Evolutionary conservation across 2,888 invertebrate genomes (phyloP).

Genomic region (Pachymerium ferrugineum): DNA sequence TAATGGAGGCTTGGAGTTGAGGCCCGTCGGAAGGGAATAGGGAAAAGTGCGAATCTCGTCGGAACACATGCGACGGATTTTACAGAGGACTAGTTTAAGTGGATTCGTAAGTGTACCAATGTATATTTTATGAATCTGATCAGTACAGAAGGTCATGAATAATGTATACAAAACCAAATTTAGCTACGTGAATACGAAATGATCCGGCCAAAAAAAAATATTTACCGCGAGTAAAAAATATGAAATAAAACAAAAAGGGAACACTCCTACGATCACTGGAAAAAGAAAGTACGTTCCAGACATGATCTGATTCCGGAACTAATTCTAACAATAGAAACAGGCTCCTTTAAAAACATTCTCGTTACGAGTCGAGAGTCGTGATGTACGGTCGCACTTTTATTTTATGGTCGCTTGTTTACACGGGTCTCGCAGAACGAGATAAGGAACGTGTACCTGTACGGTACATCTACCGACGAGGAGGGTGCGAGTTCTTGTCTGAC

Average conservation of each 20-base stretch:
- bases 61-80: neutral
- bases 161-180: neutral
- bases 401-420: conserved; percentile 4
- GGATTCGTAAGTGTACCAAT: neutral
- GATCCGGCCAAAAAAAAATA: no score
- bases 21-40: neutral
- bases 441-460: neutral
- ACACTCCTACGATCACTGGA: no score
- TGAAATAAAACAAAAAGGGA: neutral
- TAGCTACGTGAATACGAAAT: no score
- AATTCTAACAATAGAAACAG: neutral
- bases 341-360: neutral
- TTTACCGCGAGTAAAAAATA: no score
- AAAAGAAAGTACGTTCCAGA: no score
- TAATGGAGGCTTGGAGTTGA: neutral
- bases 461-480: neutral
- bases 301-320: no score
- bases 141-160: neutral
- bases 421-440: neutral
- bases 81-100: neutral
- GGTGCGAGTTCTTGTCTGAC: neutral
- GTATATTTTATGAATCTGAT: neutral
- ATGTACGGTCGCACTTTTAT: neutral
- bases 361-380: neutral
- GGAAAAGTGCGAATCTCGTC: neutral